Evolutionary conservation across 2,888 invertebrate species (phyloP).

Genomic region (Amphimallon solstitiale): DNA sequence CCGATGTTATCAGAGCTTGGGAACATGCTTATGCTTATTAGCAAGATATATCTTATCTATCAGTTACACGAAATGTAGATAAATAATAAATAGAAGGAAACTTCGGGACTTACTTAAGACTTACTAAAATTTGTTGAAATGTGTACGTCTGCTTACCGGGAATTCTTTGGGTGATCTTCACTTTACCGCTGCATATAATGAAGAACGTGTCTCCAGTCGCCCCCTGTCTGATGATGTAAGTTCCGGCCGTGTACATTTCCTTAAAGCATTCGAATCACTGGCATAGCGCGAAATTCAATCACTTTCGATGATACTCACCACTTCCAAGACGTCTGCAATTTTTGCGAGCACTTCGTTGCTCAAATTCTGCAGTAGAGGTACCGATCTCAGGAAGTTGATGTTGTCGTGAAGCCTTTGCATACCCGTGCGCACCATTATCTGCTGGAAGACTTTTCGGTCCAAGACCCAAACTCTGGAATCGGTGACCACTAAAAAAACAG

Average conservation of each 20-base stretch:
- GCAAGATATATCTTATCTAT: no score
- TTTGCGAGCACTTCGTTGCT: slow-evolving; percentile 70
- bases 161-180: slow-evolving; percentile 66
- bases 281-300: no score
- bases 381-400: slow-evolving; percentile 73
- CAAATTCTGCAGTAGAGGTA: slow-evolving; percentile 69
- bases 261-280: slow-evolving; percentile 52
- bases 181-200: slow-evolving; percentile 71
- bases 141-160: no score
- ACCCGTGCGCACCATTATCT: slow-evolving; percentile 78
- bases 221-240: slow-evolving; percentile 73
- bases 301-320: slow-evolving; percentile 64
- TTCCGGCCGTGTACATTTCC: slow-evolving; percentile 72
- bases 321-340: slow-evolving; percentile 77
- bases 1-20: no score
- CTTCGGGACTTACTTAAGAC: no score
- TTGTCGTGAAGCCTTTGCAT: slow-evolving; percentile 74
- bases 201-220: slow-evolving; percentile 74
- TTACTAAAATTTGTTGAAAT: no score
- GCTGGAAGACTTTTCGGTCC: slow-evolving; percentile 74
- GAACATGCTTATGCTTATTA: no score
- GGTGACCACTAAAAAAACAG: slow-evolving; percentile 67
- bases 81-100: no score
- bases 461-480: slow-evolving; percentile 75
- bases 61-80: no score